A percentile compares a stretch with the other conserved stretches of the same genome.
Conservation (phyloP, 2,888 invertebrate species). For the Microdon myrmicae region DNA sequence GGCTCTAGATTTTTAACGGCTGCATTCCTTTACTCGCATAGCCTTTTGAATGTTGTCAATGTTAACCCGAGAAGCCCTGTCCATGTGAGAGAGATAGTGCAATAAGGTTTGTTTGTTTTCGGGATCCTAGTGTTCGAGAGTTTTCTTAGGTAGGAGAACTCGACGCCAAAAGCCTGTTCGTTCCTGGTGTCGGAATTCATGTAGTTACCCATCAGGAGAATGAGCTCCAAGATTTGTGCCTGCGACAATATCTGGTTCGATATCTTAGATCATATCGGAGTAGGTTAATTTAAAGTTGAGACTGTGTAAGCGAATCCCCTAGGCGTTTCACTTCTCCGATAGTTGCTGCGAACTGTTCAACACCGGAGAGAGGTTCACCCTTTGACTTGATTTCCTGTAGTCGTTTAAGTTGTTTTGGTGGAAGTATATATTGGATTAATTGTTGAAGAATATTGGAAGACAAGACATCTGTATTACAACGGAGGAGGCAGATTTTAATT, state of each 20-base stretch:
- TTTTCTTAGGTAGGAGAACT: conserved; percentile 95
- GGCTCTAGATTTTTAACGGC: conserved; percentile 89
- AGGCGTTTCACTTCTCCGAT: conserved; percentile 90
- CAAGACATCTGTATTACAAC: conserved; percentile 87
- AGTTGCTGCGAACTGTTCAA: conserved; percentile 94
- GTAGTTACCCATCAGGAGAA: conserved; percentile 92
- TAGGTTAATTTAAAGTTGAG: conserved; percentile 90
- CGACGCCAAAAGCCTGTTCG: conserved; percentile 94
- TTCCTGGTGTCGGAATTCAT: conserved; percentile 96
- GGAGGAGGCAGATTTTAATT: conserved; percentile 82
- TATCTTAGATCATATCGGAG: conserved; percentile 77
- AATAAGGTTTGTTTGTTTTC: conserved; percentile 93
- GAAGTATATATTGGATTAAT: conserved; percentile 91
- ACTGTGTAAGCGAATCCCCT: conserved; percentile 84
- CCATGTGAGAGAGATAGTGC: conserved; percentile 91
- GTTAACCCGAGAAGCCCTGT: conserved; percentile 87
- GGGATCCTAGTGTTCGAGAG: conserved; percentile 86
- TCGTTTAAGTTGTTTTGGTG: conserved; percentile 87
- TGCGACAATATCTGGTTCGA: conserved; percentile 84
- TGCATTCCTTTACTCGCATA: conserved; percentile 85
- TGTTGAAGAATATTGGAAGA: conserved; percentile 89
- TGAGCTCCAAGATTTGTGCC: conserved; percentile 89
- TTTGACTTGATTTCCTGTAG: conserved; percentile 83
- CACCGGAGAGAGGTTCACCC: conserved; percentile 83
- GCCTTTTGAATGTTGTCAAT: conserved; percentile 84